These are phyloP conservation scores for Ernsta delagoae DNA, from an alignment of 2,888 invertebrate genomes.

Conservation along the genomic window DNA sequence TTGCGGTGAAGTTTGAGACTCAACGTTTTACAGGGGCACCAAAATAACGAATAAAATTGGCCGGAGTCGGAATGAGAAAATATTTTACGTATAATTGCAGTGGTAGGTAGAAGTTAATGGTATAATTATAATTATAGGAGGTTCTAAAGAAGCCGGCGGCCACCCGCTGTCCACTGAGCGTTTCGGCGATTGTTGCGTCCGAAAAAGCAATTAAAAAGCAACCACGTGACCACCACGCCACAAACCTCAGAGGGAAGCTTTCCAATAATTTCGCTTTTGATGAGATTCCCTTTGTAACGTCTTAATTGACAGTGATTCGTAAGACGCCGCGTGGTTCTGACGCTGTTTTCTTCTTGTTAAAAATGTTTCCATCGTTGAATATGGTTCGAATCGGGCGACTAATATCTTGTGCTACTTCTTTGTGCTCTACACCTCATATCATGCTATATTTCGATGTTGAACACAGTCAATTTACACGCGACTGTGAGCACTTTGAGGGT, in stretches of 20 bases:
- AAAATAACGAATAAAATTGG: conserved; percentile 50
- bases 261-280: conserved; percentile 54
- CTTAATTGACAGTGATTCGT: conserved; percentile 39
- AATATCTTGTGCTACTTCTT: too few relatives aligned
- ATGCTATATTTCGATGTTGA: too few relatives aligned
- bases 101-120: conserved; percentile 78
- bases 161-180: conserved; percentile 72
- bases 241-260: conserved; percentile 34
- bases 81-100: conserved; percentile 75
- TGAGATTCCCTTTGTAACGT: conserved; percentile 38
- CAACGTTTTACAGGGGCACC: conserved; percentile 30
- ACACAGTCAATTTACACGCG: too few relatives aligned
- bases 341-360: not conserved
- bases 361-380: conserved; percentile 5
- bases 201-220: conserved; percentile 77
- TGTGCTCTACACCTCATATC: too few relatives aligned
- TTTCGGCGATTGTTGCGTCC: conserved; percentile 75
- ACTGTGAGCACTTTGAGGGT: too few relatives aligned
- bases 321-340: conserved; percentile 29
- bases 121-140: conserved; percentile 81
- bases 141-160: conserved; percentile 73
- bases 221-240: conserved; percentile 52
- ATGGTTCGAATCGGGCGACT: not conserved
- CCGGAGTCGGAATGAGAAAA: conserved; percentile 59
- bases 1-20: not conserved